Conservation (phyloP, 2,888 invertebrate species). For the Nomada hirtipes region DNA sequence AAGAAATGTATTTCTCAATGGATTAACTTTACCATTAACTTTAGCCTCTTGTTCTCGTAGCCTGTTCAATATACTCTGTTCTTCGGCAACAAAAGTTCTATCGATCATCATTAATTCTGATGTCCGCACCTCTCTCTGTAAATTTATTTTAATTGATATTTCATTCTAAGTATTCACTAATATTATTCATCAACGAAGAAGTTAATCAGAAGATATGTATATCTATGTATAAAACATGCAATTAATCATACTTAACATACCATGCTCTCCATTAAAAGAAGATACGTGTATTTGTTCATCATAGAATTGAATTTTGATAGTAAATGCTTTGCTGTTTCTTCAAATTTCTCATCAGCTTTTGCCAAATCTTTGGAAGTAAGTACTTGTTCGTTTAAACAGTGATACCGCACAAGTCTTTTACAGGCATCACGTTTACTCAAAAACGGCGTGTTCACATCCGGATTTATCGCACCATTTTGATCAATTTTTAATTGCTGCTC, state of each 20-base stretch:
- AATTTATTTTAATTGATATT: slow-evolving; percentile 53
- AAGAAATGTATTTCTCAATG: not conserved
- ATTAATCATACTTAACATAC: slow-evolving; percentile 84
- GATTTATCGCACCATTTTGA: slow-evolving; percentile 90
- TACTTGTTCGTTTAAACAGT: slow-evolving; percentile 90
- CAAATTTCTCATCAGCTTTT: slow-evolving; percentile 90
- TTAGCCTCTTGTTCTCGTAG: slow-evolving; percentile 86
- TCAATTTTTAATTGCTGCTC: slow-evolving; percentile 91
- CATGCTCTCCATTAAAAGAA: slow-evolving; percentile 92
- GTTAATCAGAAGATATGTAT: not conserved
- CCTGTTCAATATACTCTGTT: slow-evolving; percentile 88
- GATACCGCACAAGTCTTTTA: slow-evolving; percentile 90
- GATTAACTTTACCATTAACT: slow-evolving; percentile 75
- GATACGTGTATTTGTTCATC: slow-evolving; percentile 90
- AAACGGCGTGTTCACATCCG: slow-evolving; percentile 91
- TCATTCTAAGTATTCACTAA: slow-evolving; percentile 5
- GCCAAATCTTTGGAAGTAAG: slow-evolving; percentile 87
- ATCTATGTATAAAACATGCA: not conserved
- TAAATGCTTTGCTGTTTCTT: slow-evolving; percentile 88
- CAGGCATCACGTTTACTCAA: slow-evolving; percentile 90
- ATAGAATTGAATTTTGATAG: slow-evolving; percentile 89
- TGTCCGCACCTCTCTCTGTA: slow-evolving; percentile 89
- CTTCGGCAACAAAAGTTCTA: slow-evolving; percentile 90
- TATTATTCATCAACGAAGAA: no score
- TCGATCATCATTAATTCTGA: slow-evolving; percentile 92